Evolutionary conservation across 2,888 invertebrate species (phyloP).

Genomic region (Leucoma salicis): DNA sequence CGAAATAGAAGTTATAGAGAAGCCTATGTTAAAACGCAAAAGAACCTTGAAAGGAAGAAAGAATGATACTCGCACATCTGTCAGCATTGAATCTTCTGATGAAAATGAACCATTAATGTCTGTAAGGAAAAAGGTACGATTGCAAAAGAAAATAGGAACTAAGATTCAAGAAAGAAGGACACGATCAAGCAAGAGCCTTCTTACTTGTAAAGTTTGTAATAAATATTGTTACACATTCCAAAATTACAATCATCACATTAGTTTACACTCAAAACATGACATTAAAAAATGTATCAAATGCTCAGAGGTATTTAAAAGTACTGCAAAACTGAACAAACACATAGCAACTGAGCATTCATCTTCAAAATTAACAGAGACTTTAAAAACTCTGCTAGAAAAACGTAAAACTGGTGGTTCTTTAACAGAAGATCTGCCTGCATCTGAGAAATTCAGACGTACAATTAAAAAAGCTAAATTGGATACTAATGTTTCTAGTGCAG

Average conservation of each 20-base stretch:
- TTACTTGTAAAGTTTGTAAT: conserved; percentile 57
- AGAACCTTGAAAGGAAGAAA: conserved; percentile 13
- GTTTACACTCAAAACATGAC: conserved; percentile 49
- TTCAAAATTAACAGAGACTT: conserved; percentile 60
- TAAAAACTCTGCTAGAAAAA: conserved; percentile 57
- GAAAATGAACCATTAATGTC: conserved; percentile 49
- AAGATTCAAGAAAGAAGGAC: background rate
- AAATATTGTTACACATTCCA: conserved; percentile 68
- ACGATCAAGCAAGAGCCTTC: background rate
- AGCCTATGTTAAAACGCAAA: conserved; percentile 27
- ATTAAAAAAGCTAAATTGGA: conserved; percentile 46
- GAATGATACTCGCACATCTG: background rate
- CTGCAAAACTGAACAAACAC: conserved; percentile 46
- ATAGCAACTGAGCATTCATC: conserved; percentile 47
- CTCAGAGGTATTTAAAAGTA: conserved; percentile 43
- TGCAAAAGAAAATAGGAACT: conserved; percentile 2
- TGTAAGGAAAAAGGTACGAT: conserved; percentile 25
- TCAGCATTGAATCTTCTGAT: conserved; percentile 43
- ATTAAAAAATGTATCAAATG: conserved; percentile 63
- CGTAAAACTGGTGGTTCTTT: conserved; percentile 36
- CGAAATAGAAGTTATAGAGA: conserved; percentile 20
- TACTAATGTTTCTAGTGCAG: conserved; percentile 28
- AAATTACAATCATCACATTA: conserved; percentile 63
- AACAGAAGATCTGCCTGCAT: conserved; percentile 16
- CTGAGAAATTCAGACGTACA: conserved; percentile 44